Percentiles rank a stretch among this genome's conserved stretches.
phyloP scores from a whole-genome alignment of 2,888 invertebrate genomes.

The Lithophane socia region DNA sequence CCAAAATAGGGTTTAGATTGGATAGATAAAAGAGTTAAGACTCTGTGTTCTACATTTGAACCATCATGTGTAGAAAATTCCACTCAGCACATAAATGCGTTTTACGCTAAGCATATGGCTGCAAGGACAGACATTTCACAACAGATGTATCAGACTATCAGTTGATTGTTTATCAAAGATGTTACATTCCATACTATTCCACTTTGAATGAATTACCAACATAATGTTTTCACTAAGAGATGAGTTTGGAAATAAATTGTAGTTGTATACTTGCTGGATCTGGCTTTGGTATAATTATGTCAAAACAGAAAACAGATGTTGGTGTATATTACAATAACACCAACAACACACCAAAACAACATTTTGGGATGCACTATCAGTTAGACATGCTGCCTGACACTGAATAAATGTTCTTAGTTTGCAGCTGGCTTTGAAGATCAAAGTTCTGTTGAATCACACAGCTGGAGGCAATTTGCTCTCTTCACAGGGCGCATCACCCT shows the following conservation, averaged over 20 bases:
- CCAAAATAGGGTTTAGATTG: background rate
- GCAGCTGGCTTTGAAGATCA: conserved; percentile 35
- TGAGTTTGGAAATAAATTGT: conserved; percentile 7
- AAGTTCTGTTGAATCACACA: conserved; percentile 50
- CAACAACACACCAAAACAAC: background rate
- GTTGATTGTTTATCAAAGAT: conserved; percentile 51
- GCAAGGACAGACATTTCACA: conserved; percentile 57
- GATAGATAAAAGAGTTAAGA: background rate
- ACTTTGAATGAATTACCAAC: conserved; percentile 34
- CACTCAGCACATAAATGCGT: conserved; percentile 17
- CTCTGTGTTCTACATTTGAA: background rate
- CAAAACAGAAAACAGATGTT: conserved; percentile 28
- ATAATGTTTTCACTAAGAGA: background rate
- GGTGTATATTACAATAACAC: conserved; percentile 1
- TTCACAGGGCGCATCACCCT: conserved; percentile 18
- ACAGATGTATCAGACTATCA: conserved; percentile 54
- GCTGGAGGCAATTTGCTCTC: conserved; percentile 48
- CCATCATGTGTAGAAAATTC: conserved; percentile 25
- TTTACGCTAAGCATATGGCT: conserved; percentile 51
- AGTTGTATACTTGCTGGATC: background rate
- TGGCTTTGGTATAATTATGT: background rate
- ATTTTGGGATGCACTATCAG: background rate
- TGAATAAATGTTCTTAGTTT: background rate
- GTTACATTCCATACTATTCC: conserved; percentile 28
- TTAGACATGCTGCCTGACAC: background rate